Percentiles rank a stretch among this genome's conserved stretches.
phyloP scores from a whole-genome alignment of 2,113 vertebrate species.

The Burhinus oedicnemus region DNA sequence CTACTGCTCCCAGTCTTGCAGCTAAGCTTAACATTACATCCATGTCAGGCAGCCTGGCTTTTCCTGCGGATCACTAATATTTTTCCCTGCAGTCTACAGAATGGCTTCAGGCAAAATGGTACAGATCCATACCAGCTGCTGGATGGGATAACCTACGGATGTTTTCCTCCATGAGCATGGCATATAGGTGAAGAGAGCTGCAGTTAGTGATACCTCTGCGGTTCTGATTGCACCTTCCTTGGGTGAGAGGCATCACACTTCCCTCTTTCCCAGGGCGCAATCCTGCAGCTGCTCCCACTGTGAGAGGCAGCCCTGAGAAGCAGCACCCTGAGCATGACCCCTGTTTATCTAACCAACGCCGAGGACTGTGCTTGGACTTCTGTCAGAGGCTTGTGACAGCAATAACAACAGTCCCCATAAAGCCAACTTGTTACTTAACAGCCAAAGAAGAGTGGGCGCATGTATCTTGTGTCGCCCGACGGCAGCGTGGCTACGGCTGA shows the following conservation, averaged over 20 bases:
- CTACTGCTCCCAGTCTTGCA: neutral
- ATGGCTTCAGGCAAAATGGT: neutral
- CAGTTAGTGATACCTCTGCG: neutral
- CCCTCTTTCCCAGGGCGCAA: neutral
- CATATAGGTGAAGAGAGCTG: neutral
- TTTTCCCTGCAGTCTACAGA: neutral
- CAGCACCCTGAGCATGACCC: neutral
- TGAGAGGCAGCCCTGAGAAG: neutral
- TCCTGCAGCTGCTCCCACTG: neutral
- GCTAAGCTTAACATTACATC: neutral
- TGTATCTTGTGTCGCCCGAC: neutral
- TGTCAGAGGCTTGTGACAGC: neutral
- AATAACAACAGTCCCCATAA: neutral
- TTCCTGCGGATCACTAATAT: neutral
- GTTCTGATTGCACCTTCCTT: neutral
- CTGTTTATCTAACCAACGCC: neutral
- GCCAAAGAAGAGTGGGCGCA: neutral
- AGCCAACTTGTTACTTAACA: neutral
- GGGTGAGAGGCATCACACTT: neutral
- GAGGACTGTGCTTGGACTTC: fast-evolving
- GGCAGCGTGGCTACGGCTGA: neutral
- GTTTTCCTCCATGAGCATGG: neutral
- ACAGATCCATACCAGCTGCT: neutral
- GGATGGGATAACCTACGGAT: neutral
- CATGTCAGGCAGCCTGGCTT: neutral